Evolutionary conservation across 2,888 invertebrate species (phyloP).

Genomic region (Neoascia interrupta): DNA sequence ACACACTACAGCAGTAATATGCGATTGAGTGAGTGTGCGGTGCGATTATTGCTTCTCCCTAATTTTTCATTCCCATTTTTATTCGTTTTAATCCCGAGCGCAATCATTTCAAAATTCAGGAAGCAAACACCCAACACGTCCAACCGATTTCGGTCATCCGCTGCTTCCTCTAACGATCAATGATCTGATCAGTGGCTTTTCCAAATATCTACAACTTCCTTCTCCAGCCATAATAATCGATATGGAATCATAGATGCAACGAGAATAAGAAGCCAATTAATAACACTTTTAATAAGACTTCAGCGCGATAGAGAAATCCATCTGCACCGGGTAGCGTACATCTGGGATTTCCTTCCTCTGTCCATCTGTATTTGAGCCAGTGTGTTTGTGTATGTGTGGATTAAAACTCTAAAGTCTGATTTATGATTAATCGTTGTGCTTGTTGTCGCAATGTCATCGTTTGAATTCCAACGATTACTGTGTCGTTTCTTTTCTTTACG

Average conservation of each 20-base stretch:
- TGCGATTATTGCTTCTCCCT: background rate
- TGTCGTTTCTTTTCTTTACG: constrained; percentile 57
- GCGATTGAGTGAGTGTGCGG: no score
- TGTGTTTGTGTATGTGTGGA: constrained; percentile 42
- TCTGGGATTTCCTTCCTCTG: background rate
- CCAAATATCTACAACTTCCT: background rate
- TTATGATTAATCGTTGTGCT: constrained; percentile 71
- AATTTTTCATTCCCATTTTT: background rate
- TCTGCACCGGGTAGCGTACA: background rate
- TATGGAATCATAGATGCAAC: constrained; percentile 17
- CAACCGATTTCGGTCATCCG: background rate
- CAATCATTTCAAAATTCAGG: constrained; percentile 30
- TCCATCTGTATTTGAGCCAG: background rate
- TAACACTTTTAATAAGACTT: constrained; percentile 44
- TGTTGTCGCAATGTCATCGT: constrained; percentile 70
- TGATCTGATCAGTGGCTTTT: constrained; percentile 36
- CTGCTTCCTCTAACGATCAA: constrained; percentile 49
- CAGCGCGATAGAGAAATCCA: constrained; percentile 11
- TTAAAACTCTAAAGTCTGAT: constrained; percentile 71
- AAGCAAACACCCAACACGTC: constrained; percentile 12
- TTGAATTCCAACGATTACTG: constrained; percentile 65
- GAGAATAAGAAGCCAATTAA: constrained; percentile 39
- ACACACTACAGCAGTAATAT: no score
- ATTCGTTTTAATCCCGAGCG: no score
- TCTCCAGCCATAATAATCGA: constrained; percentile 24